Percentiles rank a stretch among this genome's conserved stretches.
Conservation (phyloP, 2,113 vertebrate species). For the Rhea americana region DNA sequence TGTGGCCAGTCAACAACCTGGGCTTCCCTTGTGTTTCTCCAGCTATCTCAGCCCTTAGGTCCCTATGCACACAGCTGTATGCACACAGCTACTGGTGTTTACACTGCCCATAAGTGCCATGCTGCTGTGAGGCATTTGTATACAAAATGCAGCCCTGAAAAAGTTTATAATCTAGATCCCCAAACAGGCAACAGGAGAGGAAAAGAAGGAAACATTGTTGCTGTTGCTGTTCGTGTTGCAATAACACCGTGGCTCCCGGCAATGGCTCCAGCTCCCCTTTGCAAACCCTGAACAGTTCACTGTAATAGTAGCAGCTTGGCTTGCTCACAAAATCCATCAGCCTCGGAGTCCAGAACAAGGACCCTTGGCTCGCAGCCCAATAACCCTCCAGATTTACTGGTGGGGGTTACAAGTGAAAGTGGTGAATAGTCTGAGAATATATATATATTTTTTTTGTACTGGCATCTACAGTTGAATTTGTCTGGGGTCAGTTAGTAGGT, state of each 20-base stretch:
- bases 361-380: not conserved
- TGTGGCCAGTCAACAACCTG: not conserved
- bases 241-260: fast-evolving
- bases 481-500: not conserved
- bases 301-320: fast-evolving
- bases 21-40: not conserved
- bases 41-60: not conserved
- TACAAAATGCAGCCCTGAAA: not conserved
- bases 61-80: not conserved
- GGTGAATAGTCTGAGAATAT: not conserved
- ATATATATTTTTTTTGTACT: not conserved
- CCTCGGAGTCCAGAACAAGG: not conserved
- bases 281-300: fast-evolving
- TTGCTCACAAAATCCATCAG: not conserved
- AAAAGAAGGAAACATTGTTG: fast-evolving
- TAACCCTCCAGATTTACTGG: not conserved
- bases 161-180: not conserved
- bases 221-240: not conserved
- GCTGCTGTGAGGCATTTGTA: not conserved
- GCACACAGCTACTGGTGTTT: not conserved
- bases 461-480: not conserved
- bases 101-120: not conserved
- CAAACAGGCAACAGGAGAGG: not conserved
- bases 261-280: not conserved
- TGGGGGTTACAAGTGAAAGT: not conserved